Percentiles rank a stretch among this genome's conserved stretches.
Conservation (phyloP, 2,113 vertebrate species). For the Gnathonemus longibarbis region DNA sequence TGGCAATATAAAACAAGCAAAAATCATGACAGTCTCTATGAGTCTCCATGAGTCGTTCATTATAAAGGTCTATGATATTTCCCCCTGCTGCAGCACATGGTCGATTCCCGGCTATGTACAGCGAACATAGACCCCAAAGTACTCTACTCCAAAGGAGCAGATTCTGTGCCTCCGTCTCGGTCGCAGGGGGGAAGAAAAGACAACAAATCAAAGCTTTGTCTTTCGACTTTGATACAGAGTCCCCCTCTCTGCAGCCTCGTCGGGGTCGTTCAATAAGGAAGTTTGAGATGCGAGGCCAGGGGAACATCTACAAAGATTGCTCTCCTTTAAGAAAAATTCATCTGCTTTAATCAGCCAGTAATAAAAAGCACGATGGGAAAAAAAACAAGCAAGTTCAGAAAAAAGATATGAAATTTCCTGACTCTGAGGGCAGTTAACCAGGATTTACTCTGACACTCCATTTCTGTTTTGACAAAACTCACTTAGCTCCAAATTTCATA, state of each 20-base stretch:
- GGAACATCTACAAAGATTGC: conserved; percentile 31
- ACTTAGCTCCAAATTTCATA: conserved; percentile 4
- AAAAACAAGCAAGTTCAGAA: conserved; percentile 15
- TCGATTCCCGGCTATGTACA: not conserved
- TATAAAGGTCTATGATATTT: not conserved
- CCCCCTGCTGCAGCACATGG: not conserved
- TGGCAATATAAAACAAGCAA: not conserved
- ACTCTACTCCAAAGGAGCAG: not conserved
- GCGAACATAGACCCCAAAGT: not conserved
- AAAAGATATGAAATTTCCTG: not conserved
- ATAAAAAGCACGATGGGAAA: not conserved
- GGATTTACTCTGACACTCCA: not conserved
- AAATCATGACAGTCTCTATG: not conserved
- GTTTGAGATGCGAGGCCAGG: conserved; percentile 31
- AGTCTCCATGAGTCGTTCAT: not conserved
- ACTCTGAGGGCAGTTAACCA: conserved; percentile 11
- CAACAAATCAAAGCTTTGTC: conserved; percentile 49
- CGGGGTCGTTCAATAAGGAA: conserved; percentile 45
- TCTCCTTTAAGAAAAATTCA: conserved; percentile 29
- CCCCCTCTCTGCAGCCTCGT: conserved; percentile 33
- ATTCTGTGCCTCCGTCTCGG: not conserved
- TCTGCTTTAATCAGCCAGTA: conserved; percentile 37
- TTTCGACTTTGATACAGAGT: conserved; percentile 49
- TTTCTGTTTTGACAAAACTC: not conserved
- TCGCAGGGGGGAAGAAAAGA: conserved; percentile 10